phyloP scores from a whole-genome alignment of 2,888 invertebrate species.

The Melanostoma scalare region DNA sequence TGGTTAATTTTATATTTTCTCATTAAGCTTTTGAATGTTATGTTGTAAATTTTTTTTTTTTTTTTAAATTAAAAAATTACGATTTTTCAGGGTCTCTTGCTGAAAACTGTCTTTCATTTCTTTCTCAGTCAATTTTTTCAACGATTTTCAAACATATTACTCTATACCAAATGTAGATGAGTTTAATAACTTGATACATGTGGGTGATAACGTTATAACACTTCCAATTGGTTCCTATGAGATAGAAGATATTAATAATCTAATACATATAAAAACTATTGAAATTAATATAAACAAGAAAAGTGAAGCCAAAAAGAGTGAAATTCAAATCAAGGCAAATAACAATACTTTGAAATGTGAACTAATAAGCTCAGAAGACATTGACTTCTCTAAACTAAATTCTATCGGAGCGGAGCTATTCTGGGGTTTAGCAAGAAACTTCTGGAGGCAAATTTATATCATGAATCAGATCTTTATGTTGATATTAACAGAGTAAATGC shows the following conservation, averaged over 20 bases:
- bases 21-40: too few relatives aligned
- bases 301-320: not conserved
- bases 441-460: slow-evolving; percentile 56
- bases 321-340: slow-evolving; percentile 35
- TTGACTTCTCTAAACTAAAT: slow-evolving; percentile 50
- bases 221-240: slow-evolving; percentile 77
- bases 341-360: slow-evolving; percentile 59
- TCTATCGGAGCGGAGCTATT: slow-evolving; percentile 44
- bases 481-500: slow-evolving; percentile 75
- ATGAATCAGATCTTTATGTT: slow-evolving; percentile 76
- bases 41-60: too few relatives aligned
- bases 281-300: not conserved
- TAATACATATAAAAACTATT: slow-evolving; percentile 33
- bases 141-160: slow-evolving; percentile 74
- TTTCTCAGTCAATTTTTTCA: too few relatives aligned
- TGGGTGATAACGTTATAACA: slow-evolving; percentile 67
- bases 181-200: slow-evolving; percentile 77
- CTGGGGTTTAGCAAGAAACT: slow-evolving; percentile 34
- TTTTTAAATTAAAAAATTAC: too few relatives aligned
- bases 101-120: too few relatives aligned
- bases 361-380: slow-evolving; percentile 48
- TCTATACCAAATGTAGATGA: slow-evolving; percentile 77
- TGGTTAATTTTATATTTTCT: too few relatives aligned
- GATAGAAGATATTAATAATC: slow-evolving; percentile 75
- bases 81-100: too few relatives aligned